phyloP scores from a whole-genome alignment of 2,797 vertebrate genomes.

The Telmatherina bonti region DNA sequence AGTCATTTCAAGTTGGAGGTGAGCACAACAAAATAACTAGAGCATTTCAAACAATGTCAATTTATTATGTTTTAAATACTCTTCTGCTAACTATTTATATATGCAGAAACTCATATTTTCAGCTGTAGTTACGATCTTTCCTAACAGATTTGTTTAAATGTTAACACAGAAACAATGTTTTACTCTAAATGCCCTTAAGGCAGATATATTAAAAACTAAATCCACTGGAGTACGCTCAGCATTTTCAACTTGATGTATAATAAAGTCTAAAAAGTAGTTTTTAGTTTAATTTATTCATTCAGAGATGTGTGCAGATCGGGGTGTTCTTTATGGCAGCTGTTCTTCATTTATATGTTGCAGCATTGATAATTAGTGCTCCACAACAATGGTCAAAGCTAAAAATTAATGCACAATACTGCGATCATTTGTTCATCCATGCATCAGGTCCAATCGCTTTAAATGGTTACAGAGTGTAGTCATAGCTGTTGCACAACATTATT shows the following conservation, averaged over 20 bases:
- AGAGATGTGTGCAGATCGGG: background rate
- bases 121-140: background rate
- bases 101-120: too few relatives aligned
- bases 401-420: background rate
- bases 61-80: too few relatives aligned
- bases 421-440: constrained; percentile 5
- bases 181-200: background rate
- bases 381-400: background rate
- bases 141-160: background rate
- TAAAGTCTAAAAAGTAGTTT: background rate
- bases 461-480: background rate
- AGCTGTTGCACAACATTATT: background rate
- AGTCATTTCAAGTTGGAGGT: background rate
- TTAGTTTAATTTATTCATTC: background rate
- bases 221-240: background rate
- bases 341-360: background rate
- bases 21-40: background rate
- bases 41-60: too few relatives aligned
- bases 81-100: too few relatives aligned
- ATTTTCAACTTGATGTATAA: background rate
- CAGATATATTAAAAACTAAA: background rate
- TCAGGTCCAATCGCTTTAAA: background rate
- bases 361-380: background rate
- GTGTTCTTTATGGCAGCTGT: background rate
- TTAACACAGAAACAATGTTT: background rate